Percentiles rank a stretch among this genome's conserved stretches.
Conservation (phyloP, 1,140 invertebrate species). For the Choristoneura fumiferana region DNA sequence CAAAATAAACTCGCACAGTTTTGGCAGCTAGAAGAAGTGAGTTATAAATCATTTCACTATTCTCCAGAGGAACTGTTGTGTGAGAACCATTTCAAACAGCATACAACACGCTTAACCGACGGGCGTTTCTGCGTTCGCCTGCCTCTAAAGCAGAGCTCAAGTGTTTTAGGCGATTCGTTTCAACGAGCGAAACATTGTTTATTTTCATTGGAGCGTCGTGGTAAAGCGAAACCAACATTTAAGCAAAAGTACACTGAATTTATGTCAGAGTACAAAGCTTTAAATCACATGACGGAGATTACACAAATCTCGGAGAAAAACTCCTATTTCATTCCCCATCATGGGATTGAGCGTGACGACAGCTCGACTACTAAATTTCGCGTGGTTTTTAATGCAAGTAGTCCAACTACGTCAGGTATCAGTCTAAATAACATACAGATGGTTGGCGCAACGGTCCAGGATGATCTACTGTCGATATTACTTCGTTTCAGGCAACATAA, state of each 20-base stretch:
- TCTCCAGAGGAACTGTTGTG: conserved; percentile 15
- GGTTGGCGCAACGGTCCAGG: conserved; percentile 48
- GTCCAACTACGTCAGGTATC: conserved; percentile 27
- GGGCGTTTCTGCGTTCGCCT: conserved; percentile 16
- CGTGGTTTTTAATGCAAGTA: conserved; percentile 19
- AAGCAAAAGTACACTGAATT: conserved; percentile 2
- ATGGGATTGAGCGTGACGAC: conserved; percentile 3
- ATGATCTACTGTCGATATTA: conserved; percentile 48
- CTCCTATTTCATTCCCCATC: conserved; percentile 15
- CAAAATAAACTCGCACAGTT: background rate
- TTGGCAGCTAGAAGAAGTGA: conserved; percentile 21
- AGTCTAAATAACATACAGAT: conserved; percentile 49
- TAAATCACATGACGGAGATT: conserved; percentile 18
- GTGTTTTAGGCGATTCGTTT: conserved; percentile 15
- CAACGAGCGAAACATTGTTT: conserved; percentile 13
- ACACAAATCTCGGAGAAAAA: background rate
- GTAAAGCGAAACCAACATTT: background rate
- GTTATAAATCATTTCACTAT: background rate
- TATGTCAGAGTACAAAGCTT: conserved; percentile 14
- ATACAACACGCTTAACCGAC: conserved; percentile 16
- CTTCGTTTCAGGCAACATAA: conserved; percentile 46
- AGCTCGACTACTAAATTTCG: conserved; percentile 19
- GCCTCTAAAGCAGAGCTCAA: conserved; percentile 3
- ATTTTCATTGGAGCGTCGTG: conserved; percentile 1
- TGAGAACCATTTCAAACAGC: conserved; percentile 20